Percentiles rank a stretch among this genome's conserved stretches.
Evolutionary conservation across 2,113 vertebrate species (phyloP).

Genomic region (Cervus canadensis): DNA sequence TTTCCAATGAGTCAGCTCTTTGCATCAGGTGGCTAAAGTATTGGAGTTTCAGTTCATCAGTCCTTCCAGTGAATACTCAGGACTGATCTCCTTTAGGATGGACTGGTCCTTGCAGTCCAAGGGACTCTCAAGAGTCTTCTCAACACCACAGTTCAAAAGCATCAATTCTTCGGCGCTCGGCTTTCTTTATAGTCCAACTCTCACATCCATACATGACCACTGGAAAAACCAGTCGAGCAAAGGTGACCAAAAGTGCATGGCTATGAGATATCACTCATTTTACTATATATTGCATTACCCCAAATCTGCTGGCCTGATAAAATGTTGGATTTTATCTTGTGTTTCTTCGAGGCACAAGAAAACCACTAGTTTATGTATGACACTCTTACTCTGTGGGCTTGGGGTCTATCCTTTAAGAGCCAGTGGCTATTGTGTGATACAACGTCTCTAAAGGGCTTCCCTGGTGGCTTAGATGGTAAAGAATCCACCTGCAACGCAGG

Average conservation of each 20-base stretch:
- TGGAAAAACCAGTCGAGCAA: neutral
- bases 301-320: neutral
- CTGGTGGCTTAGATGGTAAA: neutral
- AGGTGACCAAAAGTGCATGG: neutral
- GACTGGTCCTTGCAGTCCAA: too few relatives aligned
- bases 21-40: too few relatives aligned
- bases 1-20: too few relatives aligned
- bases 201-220: too few relatives aligned
- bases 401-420: neutral
- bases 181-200: too few relatives aligned
- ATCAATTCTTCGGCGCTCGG: too few relatives aligned
- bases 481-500: neutral
- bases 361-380: neutral
- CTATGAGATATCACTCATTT: neutral
- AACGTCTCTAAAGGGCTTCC: neutral
- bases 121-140: too few relatives aligned
- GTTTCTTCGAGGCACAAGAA: neutral
- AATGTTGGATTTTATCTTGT: neutral
- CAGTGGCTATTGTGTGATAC: neutral
- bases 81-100: too few relatives aligned
- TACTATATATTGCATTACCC: neutral
- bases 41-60: too few relatives aligned
- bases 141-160: too few relatives aligned
- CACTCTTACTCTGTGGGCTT: neutral
- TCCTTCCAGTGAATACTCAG: too few relatives aligned